Base-by-base conservation (phyloP, 1,140 invertebrate genomes). In the Heliconius eleuchia region DNA sequence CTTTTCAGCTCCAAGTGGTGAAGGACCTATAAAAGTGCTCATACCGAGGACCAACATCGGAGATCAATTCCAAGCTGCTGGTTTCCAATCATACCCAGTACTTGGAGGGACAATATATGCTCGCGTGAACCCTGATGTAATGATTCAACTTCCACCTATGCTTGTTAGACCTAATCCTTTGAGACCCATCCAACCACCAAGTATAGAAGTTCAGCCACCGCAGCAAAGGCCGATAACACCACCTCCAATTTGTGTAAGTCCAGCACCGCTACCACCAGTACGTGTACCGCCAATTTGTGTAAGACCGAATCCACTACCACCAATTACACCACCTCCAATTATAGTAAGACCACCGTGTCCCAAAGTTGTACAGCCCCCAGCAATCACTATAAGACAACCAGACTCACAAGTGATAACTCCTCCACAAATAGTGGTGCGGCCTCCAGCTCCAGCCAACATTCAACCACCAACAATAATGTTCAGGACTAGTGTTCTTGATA, bases 131-230 rank as follows among this genome's bases (percentile, higher is more conserved):
- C 89, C 90, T 2, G 87, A 91, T 52, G 79, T 91, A 0, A 74
- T 89, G 37, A 87, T 92, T 77, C 88, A 89, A 52, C 89, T 89
- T 0, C 90, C 90, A 16, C 83, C 91, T 0, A 89, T 92, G 73
- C 77, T 91, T 0, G 84, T 92, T 11, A 75, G 83, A 30, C 89
- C 89, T n/a, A 81, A 79, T 9, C 81, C 80, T 0, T 81, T 84
- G 1, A 71, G 42, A 13, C 84, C 90, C 0, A 91, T 92, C 71
- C 83, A 80, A 7, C 89, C 90, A 27, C 85, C 88, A 0, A 30
- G 82, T 0, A 84, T 92, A 11, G 82, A 82, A 0, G 85, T 91
- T 2, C 85, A 88, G 60, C 88, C 88, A 50, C 86, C 85, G 0
- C 82, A 80, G 1, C 34, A 82, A 19, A 75, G 79, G 0, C 83